A percentile compares a stretch with the other conserved stretches of the same genome.
Evolutionary conservation across 1,140 invertebrate genomes (phyloP).

Genomic region (Stenopsyche tienmushanensis): DNA sequence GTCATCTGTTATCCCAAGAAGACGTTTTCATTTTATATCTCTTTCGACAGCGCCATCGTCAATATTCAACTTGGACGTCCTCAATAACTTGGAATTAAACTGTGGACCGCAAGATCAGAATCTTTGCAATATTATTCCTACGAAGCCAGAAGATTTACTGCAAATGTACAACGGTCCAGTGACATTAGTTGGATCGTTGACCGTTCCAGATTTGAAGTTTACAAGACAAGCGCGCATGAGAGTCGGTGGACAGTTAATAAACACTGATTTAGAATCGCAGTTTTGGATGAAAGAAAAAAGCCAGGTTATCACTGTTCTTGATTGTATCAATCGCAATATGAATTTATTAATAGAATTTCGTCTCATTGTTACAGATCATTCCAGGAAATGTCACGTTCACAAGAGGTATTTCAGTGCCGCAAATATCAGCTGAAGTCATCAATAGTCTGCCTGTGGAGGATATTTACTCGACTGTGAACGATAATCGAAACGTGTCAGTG

Average conservation of each 20-base stretch:
- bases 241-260: conserved; percentile 27
- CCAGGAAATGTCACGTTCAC: conserved; percentile 26
- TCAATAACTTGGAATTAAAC: conserved; percentile 26
- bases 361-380: conserved; percentile 24
- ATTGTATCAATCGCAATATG: not conserved
- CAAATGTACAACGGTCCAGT: conserved; percentile 38
- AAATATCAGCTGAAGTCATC: conserved; percentile 25
- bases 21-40: not conserved
- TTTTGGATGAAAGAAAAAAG: conserved; percentile 37
- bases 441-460: conserved; percentile 21
- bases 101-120: conserved; percentile 26
- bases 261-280: conserved; percentile 30
- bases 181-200: conserved; percentile 26
- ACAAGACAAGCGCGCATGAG: conserved; percentile 23
- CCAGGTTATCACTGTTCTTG: no score
- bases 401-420: conserved; percentile 29
- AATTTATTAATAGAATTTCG: no score
- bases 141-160: conserved; percentile 32
- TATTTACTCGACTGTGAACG: conserved; percentile 28
- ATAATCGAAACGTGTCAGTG: conserved; percentile 27
- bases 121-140: conserved; percentile 33
- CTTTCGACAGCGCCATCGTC: conserved; percentile 32
- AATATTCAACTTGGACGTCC: conserved; percentile 33
- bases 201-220: conserved; percentile 33
- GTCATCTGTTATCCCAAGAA: no score